These are phyloP conservation scores for Trachops cirrhosus DNA, from an alignment of 2,797 vertebrate genomes.

Conservation along the genomic window DNA sequence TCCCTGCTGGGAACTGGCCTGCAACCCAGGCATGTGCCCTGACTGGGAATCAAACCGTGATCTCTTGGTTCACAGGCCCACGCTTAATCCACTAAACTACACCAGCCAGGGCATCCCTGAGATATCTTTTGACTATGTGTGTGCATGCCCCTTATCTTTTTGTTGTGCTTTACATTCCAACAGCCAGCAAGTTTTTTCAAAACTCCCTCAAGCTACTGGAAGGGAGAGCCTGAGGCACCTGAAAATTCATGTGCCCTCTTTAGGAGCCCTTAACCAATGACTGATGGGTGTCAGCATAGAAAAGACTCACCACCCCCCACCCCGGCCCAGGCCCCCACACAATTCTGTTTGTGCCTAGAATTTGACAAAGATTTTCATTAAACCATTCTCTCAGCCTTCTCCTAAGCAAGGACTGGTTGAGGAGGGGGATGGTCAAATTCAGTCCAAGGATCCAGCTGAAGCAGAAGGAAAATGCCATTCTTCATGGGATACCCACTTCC, in stretches of 20 bases:
- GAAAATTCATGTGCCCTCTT: neutral
- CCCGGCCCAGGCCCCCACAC: too few relatives aligned
- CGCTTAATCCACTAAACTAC: too few relatives aligned
- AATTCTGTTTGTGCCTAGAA: neutral
- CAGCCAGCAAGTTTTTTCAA: neutral
- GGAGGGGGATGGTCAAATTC: neutral
- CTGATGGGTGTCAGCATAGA: neutral
- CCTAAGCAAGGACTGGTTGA: neutral
- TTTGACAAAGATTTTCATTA: neutral
- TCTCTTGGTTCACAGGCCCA: too few relatives aligned
- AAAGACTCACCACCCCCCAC: neutral
- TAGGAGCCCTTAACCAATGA: neutral
- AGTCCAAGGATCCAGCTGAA: neutral
- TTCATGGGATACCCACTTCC: neutral
- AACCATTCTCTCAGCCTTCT: neutral
- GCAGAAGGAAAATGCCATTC: neutral
- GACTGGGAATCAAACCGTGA: too few relatives aligned
- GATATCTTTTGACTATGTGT: neutral
- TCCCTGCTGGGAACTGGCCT: too few relatives aligned
- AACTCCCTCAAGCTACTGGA: neutral
- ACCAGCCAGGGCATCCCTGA: too few relatives aligned
- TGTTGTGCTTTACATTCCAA: neutral
- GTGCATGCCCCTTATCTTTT: neutral
- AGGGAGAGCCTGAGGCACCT: neutral
- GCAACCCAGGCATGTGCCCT: too few relatives aligned